Evolutionary conservation across 2,888 invertebrate species (phyloP).

Genomic region (Drosophila sordidula): DNA sequence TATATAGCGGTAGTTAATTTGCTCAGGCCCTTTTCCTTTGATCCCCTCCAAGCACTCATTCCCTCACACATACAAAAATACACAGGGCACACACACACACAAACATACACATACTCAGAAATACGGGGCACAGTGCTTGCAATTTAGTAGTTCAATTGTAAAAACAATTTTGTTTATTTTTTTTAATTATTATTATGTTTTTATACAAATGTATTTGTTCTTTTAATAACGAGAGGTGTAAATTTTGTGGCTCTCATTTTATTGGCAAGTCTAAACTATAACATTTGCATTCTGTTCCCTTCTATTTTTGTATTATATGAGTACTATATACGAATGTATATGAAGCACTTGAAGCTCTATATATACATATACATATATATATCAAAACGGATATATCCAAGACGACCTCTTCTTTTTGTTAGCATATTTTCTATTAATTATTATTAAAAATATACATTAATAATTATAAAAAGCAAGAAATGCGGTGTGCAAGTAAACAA

Average conservation of each 20-base stretch:
- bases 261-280: conserved; percentile 12
- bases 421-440: conserved; percentile 76
- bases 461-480: conserved; percentile 18
- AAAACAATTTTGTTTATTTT: conserved; percentile 43
- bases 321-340: conserved; percentile 34
- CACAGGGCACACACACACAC: conserved; percentile 14
- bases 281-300: conserved; percentile 19
- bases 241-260: conserved; percentile 5
- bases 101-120: conserved; percentile 21
- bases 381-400: conserved; percentile 60
- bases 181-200: conserved; percentile 34
- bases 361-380: conserved; percentile 22
- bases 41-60: conserved; percentile 14
- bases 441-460: conserved; percentile 63
- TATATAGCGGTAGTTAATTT: conserved; percentile 7
- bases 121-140: conserved; percentile 65
- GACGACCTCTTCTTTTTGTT: conserved; percentile 76
- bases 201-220: conserved; percentile 28
- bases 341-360: conserved; percentile 30
- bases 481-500: conserved; percentile 43
- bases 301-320: conserved; percentile 47
- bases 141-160: conserved; percentile 66
- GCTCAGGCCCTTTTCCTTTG: conserved; percentile 30
- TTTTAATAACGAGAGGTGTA: conserved; percentile 6
- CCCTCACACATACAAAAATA: conserved; percentile 18